Percentiles rank a stretch among this genome's conserved stretches.
Conservation (phyloP, 2,797 vertebrate genomes). For the Myotis vivesi region DNA sequence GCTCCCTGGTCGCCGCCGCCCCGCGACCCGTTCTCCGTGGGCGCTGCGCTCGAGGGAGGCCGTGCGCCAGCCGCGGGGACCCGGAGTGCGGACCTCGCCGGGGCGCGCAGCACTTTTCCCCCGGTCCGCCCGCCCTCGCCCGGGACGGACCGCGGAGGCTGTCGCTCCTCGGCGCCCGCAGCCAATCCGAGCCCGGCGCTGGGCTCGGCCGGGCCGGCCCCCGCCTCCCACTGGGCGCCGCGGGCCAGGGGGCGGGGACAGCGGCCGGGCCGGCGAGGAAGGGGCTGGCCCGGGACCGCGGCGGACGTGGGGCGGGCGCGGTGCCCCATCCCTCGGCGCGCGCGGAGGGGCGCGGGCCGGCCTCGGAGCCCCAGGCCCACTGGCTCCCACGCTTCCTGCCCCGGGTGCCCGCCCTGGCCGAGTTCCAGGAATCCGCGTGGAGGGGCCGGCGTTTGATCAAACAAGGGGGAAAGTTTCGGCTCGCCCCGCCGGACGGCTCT, state of each 20-base stretch:
- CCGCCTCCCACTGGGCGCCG: conserved; percentile 74
- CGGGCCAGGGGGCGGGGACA: conserved; percentile 68
- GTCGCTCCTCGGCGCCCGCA: conserved; percentile 77
- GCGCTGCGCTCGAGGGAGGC: conserved; percentile 70
- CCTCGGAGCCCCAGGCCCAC: not conserved
- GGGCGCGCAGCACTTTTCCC: conserved; percentile 60
- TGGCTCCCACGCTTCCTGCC: not conserved
- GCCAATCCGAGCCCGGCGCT: conserved; percentile 81
- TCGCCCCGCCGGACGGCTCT: conserved; percentile 39
- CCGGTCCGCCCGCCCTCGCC: conserved; percentile 59
- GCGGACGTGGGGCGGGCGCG: conserved; percentile 52
- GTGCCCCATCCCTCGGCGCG: not conserved
- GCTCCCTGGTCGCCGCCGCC: conserved; percentile 59
- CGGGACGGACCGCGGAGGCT: conserved; percentile 71
- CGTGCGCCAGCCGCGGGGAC: conserved; percentile 77
- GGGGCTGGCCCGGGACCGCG: conserved; percentile 63
- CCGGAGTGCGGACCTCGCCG: conserved; percentile 76
- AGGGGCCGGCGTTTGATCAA: not conserved
- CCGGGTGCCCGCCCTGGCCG: not conserved
- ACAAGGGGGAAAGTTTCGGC: not conserved
- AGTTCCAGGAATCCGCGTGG: not conserved
- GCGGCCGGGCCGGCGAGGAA: conserved; percentile 22
- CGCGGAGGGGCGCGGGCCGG: not conserved
- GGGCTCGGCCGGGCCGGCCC: conserved; percentile 64
- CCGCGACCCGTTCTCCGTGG: conserved; percentile 74